Evolutionary conservation across 2,888 invertebrate genomes (phyloP), one percentile per base, ranked within the genome.

Genomic region (Bimastos eiseni): DNA sequence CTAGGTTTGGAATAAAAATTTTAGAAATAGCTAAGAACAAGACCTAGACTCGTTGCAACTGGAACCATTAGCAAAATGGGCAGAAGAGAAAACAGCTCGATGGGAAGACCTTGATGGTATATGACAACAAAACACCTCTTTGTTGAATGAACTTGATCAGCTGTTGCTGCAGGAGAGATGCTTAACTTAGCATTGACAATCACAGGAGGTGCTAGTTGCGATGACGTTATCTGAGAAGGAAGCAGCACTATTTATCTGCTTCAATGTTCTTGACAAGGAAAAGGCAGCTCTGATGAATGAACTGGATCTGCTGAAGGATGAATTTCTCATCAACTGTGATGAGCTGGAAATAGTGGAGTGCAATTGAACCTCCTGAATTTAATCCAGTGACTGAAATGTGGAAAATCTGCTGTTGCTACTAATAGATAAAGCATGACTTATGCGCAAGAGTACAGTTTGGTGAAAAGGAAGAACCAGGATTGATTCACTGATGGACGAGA

Each of bases 1-100:
- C 41, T 91, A 91, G 34, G 33, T 21, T 33, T 55, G 90, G 33
- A 37, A 90, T 30, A 90, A 44, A 55, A 86, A 30, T 21, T 34
- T 92, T 36, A 89, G 89, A 36, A 91, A 92, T 34, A 90, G 89
- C 49, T 88, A 89, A 33, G 90, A 88, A 36, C 44, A 44, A 33
- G 92, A 91, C n/a, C 41, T 86, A n/a, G 89, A 70, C 1, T 36
- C 83, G 44, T 41, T 91, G 38, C 83, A 55, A 84, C 37, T 30
- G 34, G 83, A 88, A 19, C 38, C n/a, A n/a, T n/a, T 90, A 34
- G 49, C 38, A 21, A 83, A 84, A 37, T 24, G 38, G 33, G 70
- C 89, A n/a, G 91, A 86, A 89, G 90, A 90, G 38, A n/a, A 8
- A 24, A 41, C 38, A 30, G 21, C 86, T 37, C 86, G 86, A 4